Percentiles rank a stretch among this genome's conserved stretches.
These are phyloP conservation scores for Rhogogaster chlorosoma DNA, from an alignment of 2,888 invertebrate genomes.

Conservation along the genomic window DNA sequence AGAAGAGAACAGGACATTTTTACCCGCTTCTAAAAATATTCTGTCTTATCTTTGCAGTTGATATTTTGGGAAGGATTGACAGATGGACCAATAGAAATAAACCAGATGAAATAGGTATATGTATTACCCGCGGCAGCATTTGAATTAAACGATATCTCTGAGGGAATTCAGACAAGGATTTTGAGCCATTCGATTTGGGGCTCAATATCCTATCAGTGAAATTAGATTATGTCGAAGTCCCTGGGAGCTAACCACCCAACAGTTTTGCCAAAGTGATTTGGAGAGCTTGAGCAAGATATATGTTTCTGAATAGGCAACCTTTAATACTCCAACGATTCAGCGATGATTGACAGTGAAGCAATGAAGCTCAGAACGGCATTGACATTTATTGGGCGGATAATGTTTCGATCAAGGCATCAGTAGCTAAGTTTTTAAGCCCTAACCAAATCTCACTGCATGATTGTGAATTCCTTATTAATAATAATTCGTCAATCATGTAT, in stretches of 20 bases:
- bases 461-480: neutral
- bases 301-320: neutral
- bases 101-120: neutral
- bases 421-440: neutral
- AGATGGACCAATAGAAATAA: neutral
- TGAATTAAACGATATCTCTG: neutral
- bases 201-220: neutral
- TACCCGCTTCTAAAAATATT: neutral
- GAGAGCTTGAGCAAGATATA: neutral
- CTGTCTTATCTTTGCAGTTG: neutral
- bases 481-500: neutral
- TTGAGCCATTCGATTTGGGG: neutral
- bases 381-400: neutral
- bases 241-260: neutral
- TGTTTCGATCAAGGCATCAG: neutral
- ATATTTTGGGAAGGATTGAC: neutral
- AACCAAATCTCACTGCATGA: neutral
- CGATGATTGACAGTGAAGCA: slow-evolving; percentile 2
- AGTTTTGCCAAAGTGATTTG: neutral
- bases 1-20: neutral
- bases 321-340: slow-evolving; percentile 6
- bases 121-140: neutral
- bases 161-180: slow-evolving; percentile 4
- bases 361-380: neutral
- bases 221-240: neutral